phyloP scores from a whole-genome alignment of 2,888 invertebrate species.

The Cyclophora punctaria region DNA sequence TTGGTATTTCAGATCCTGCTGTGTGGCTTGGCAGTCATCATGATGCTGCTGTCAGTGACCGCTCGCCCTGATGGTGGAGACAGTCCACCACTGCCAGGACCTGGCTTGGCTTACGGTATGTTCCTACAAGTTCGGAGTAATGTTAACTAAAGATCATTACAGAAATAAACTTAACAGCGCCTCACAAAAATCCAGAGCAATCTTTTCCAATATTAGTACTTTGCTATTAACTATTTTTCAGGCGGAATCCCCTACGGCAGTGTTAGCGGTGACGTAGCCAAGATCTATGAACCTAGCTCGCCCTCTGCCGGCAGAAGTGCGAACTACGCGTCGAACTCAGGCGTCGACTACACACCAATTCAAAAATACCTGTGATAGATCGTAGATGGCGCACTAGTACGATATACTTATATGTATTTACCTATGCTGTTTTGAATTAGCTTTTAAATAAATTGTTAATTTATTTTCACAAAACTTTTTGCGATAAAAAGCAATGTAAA shows the following conservation, averaged over 20 bases:
- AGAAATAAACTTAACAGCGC: neutral
- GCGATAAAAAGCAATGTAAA: too few relatives aligned
- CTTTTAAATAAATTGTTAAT: neutral
- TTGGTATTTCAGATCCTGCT: conserved; percentile 22
- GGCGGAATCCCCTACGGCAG: conserved; percentile 79
- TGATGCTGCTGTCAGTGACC: conserved; percentile 4
- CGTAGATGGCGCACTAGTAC: conserved; percentile 14
- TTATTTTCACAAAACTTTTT: too few relatives aligned
- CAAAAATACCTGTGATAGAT: conserved; percentile 52
- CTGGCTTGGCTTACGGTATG: conserved; percentile 59
- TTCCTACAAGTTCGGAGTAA: too few relatives aligned
- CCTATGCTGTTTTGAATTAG: neutral
- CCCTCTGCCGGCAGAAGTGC: conserved; percentile 36
- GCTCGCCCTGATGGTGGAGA: conserved; percentile 51
- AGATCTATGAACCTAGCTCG: conserved; percentile 49
- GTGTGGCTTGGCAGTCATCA: conserved; percentile 16
- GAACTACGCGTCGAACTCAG: conserved; percentile 22
- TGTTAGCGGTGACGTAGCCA: conserved; percentile 74
- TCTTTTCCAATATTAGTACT: neutral
- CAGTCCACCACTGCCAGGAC: conserved; percentile 45
- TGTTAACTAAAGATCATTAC: neutral
- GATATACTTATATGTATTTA: neutral
- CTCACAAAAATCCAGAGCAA: neutral
- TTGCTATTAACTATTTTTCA: conserved; percentile 33
- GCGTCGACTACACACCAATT: conserved; percentile 44